A percentile compares a stretch with the other conserved stretches of the same genome.
phyloP scores from a whole-genome alignment of 2,888 invertebrate genomes.

The Apeira syringaria region DNA sequence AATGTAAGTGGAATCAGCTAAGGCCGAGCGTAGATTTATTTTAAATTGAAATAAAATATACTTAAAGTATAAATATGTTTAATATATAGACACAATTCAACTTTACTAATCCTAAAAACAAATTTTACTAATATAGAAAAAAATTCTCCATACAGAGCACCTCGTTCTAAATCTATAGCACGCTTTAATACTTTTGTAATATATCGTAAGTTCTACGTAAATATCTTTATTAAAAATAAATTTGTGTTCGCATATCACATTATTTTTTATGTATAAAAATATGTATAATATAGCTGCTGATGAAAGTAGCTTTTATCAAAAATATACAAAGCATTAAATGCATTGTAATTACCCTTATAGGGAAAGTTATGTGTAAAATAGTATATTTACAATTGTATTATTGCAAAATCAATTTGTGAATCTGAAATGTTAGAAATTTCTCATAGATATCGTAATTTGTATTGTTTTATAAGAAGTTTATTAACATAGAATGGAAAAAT shows the following conservation, averaged over 20 bases:
- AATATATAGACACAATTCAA: slow-evolving; percentile 11
- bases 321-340: slow-evolving; percentile 32
- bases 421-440: too few relatives aligned
- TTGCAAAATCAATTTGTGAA: too few relatives aligned
- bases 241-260: slow-evolving; percentile 25
- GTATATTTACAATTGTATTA: too few relatives aligned
- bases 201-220: slow-evolving; percentile 16
- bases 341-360: slow-evolving; percentile 18
- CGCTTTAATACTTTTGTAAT: slow-evolving; percentile 36
- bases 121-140: slow-evolving; percentile 21
- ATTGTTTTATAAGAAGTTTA: too few relatives aligned
- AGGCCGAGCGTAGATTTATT: slow-evolving; percentile 3
- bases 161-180: slow-evolving; percentile 34
- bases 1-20: slow-evolving; percentile 9
- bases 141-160: slow-evolving; percentile 51
- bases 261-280: slow-evolving; percentile 10
- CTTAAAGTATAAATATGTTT: slow-evolving; percentile 11
- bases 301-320: slow-evolving; percentile 24
- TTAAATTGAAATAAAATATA: slow-evolving; percentile 8
- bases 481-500: too few relatives aligned
- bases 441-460: too few relatives aligned
- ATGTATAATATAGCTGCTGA: slow-evolving; percentile 16
- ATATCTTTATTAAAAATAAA: slow-evolving; percentile 14
- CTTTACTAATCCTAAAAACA: slow-evolving; percentile 8
- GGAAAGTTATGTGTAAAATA: slow-evolving; percentile 6